A percentile compares a stretch with the other conserved stretches of the same genome.
Conservation (phyloP, 2,888 invertebrate genomes). For the Geophilus truncorum region DNA sequence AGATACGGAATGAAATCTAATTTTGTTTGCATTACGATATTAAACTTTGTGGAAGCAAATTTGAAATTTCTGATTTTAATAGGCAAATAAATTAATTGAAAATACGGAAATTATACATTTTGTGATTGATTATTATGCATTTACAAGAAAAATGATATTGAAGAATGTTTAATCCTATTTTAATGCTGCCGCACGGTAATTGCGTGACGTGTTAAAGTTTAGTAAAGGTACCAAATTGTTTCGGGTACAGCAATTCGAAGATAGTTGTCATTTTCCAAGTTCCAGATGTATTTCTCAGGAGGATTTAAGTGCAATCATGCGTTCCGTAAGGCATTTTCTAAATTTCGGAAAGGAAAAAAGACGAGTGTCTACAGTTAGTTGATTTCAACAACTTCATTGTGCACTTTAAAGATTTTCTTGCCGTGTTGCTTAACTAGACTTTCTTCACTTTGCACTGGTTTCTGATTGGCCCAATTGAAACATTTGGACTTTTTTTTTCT, state of each 20-base stretch:
- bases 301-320: not conserved
- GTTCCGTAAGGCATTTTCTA: not conserved
- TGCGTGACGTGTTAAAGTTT: too few species aligned
- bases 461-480: not conserved
- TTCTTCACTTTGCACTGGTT: not conserved
- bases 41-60: too few species aligned
- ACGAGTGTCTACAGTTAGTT: too few species aligned
- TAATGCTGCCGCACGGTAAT: too few species aligned
- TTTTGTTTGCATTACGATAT: too few species aligned
- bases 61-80: not conserved
- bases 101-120: too few species aligned
- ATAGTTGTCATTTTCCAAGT: not conserved
- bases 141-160: too few species aligned
- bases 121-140: too few species aligned
- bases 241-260: too few species aligned
- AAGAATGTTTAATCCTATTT: too few species aligned
- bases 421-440: not conserved
- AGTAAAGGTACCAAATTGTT: too few species aligned
- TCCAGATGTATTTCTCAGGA: not conserved
- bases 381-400: not conserved
- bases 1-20: too few species aligned
- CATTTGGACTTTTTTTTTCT: not conserved
- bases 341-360: not conserved
- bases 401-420: not conserved
- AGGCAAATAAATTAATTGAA: not conserved